Conservation (phyloP, 2,888 invertebrate genomes). For the Drosophila testacea region DNA sequence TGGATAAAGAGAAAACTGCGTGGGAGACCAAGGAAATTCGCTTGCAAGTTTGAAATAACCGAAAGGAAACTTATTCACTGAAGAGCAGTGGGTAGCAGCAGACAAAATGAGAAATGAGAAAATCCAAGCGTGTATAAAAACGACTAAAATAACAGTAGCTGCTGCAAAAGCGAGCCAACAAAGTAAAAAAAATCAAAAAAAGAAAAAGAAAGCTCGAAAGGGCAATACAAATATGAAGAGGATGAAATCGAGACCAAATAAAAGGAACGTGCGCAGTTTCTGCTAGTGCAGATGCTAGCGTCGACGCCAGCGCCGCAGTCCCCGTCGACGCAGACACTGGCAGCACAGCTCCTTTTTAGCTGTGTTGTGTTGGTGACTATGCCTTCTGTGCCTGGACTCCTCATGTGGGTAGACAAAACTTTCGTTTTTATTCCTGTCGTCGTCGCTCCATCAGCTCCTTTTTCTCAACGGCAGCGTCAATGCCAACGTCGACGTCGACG, state of each 20-base stretch:
- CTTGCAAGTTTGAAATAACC: conserved; percentile 46
- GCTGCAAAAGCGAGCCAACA: conserved; percentile 6
- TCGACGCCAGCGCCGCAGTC: conserved; percentile 6
- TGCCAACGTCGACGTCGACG: conserved; percentile 10
- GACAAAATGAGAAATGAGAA: conserved; percentile 37
- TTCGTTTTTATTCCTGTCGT: conserved; percentile 69
- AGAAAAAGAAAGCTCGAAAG: conserved; percentile 40
- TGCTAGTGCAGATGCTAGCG: conserved; percentile 17
- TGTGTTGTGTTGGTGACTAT: conserved; percentile 13
- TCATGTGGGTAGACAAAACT: conserved; percentile 68
- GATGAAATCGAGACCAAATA: conserved; percentile 51
- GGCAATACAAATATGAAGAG: conserved; percentile 59
- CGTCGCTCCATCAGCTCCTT: conserved; percentile 54
- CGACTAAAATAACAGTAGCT: conserved; percentile 61
- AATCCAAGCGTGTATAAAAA: conserved; percentile 25
- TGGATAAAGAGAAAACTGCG: conserved; percentile 39
- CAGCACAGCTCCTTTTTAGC: conserved; percentile 22
- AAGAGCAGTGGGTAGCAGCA: conserved; percentile 8
- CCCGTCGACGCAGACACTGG: conserved; percentile 12
- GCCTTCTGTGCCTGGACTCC: conserved; percentile 26
- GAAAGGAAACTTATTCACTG: conserved; percentile 41
- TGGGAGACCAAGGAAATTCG: conserved; percentile 28
- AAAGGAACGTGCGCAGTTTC: conserved; percentile 58
- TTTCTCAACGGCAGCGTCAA: conserved; percentile 22
- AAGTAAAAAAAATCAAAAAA: conserved; percentile 8